phyloP scores from a whole-genome alignment of 2,888 invertebrate genomes.

The Caenorhabditis sp. region DNA sequence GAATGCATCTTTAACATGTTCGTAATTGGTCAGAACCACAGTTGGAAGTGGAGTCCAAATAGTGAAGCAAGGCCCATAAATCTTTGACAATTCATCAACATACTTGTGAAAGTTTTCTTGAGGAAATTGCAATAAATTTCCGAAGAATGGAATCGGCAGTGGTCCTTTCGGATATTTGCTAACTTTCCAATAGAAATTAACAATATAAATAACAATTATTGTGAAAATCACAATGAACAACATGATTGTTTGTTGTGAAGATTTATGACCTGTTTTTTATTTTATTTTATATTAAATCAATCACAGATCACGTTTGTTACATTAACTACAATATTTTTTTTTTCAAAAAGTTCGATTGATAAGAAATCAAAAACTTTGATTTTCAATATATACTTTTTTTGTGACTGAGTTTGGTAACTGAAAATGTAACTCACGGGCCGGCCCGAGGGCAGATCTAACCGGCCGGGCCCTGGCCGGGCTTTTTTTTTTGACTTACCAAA shows the following conservation, averaged over 20 bases:
- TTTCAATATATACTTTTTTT: too few species aligned
- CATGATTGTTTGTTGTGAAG: background rate
- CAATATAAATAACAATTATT: constrained; percentile 16
- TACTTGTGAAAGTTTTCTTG: constrained; percentile 19
- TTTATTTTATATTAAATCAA: too few species aligned
- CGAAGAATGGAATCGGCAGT: constrained; percentile 39
- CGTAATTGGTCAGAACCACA: constrained; percentile 47
- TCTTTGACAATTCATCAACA: constrained; percentile 37
- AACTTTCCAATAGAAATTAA: constrained; percentile 41
- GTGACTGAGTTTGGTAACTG: too few species aligned
- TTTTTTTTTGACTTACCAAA: too few species aligned
- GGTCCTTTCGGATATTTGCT: constrained; percentile 50
- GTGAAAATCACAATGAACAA: background rate
- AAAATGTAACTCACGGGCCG: too few species aligned
- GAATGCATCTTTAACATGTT: constrained; percentile 49
- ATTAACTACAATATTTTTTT: too few species aligned
- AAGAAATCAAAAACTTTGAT: too few species aligned
- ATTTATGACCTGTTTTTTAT: too few species aligned
- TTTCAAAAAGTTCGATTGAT: too few species aligned
- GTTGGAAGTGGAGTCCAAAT: constrained; percentile 49
- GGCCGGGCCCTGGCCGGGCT: too few species aligned
- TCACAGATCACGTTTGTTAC: too few species aligned
- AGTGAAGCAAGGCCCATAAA: constrained; percentile 56
- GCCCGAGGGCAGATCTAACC: too few species aligned
- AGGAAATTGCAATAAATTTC: constrained; percentile 40